These are phyloP conservation scores for Apis dorsata DNA, from an alignment of 1,140 invertebrate genomes.

Conservation along the genomic window DNA sequence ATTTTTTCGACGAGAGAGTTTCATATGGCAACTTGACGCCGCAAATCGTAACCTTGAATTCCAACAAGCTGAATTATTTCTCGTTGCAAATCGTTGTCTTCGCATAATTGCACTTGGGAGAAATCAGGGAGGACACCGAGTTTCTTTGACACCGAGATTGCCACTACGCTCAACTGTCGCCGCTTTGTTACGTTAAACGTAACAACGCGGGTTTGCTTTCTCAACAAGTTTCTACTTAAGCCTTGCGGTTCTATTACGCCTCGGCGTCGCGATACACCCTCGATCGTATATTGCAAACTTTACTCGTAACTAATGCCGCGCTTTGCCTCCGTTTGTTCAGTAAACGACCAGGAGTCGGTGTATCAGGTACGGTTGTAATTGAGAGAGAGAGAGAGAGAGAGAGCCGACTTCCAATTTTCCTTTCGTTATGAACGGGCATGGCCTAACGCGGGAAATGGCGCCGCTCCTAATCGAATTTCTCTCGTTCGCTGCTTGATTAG, in stretches of 20 bases:
- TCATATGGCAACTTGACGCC: too few species aligned
- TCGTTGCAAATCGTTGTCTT: too few species aligned
- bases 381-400: background rate
- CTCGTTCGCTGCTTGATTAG: conserved; percentile 7
- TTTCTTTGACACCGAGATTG: conserved; percentile 23
- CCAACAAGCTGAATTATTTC: too few species aligned
- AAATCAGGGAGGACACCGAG: background rate
- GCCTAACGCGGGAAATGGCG: background rate
- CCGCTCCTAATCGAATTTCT: conserved; percentile 9
- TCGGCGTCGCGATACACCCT: conserved; percentile 51
- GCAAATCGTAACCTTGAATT: too few species aligned
- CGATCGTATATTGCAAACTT: conserved; percentile 67
- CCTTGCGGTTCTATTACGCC: conserved; percentile 61
- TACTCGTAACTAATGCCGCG: conserved; percentile 61
- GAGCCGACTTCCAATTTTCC: conserved; percentile 45
- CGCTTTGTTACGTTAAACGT: conserved; percentile 28
- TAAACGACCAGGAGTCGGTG: conserved; percentile 45
- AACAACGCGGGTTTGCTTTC: conserved; percentile 53
- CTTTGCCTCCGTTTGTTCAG: conserved; percentile 62
- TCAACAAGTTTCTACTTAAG: conserved; percentile 62
- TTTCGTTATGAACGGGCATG: conserved; percentile 32
- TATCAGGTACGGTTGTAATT: conserved; percentile 36
- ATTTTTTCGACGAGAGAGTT: too few species aligned
- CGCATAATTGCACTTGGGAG: too few species aligned
- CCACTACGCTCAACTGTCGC: conserved; percentile 19